These are phyloP conservation scores for Esperia sulphurella DNA, from an alignment of 2,888 invertebrate genomes.

Conservation along the genomic window DNA sequence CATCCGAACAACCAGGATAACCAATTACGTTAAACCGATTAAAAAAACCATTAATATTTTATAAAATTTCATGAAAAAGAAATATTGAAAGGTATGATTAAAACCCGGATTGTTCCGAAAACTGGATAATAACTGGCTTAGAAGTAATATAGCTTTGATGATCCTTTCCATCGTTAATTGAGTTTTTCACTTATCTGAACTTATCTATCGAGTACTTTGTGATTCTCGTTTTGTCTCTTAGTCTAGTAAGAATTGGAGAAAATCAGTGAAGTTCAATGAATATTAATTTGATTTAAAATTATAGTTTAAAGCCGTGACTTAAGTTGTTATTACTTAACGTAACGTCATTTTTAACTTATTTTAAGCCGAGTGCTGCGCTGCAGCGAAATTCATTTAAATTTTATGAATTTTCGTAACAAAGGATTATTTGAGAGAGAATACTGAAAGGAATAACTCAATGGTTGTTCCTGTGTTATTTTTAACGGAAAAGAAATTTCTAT, in stretches of 20 bases:
- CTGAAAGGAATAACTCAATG: no score
- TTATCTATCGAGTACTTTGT: slow-evolving; percentile 6
- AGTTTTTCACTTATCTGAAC: slow-evolving; percentile 13
- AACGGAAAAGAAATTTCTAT: no score
- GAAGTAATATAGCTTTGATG: slow-evolving; percentile 19
- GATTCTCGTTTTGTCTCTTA: slow-evolving; percentile 4
- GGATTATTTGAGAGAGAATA: no score
- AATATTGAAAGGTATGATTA: not conserved
- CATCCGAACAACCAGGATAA: no score
- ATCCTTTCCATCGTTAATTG: slow-evolving; percentile 21
- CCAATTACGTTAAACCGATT: slow-evolving; percentile 16
- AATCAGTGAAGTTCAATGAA: slow-evolving; percentile 7
- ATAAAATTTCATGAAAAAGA: slow-evolving; percentile 1
- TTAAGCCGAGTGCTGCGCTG: no score
- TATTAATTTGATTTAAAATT: not conserved
- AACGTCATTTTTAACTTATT: no score
- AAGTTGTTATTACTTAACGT: no score
- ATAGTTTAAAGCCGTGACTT: no score
- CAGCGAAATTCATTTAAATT: no score
- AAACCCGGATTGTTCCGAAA: slow-evolving; percentile 16
- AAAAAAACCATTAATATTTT: slow-evolving; percentile 10
- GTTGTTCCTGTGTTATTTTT: no score
- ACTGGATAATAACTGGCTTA: slow-evolving; percentile 24
- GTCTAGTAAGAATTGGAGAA: not conserved
- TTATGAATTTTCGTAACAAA: not conserved